phyloP scores from a whole-genome alignment of 2,888 invertebrate species.

The Eledone cirrhosa region DNA sequence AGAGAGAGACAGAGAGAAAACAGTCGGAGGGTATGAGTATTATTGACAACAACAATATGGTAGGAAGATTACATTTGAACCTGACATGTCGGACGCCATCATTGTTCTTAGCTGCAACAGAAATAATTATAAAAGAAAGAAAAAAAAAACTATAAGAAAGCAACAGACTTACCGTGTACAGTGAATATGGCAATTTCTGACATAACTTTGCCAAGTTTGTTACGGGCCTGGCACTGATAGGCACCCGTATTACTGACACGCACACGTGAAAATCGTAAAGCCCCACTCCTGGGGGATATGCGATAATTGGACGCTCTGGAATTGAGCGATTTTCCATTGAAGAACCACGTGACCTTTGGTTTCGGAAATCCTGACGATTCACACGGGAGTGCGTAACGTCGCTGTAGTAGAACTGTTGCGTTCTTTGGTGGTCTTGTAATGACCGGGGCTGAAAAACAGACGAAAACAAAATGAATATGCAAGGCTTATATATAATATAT shows the following conservation, averaged over 20 bases:
- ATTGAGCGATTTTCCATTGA: constrained; percentile 37
- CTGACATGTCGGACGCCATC: too few relatives aligned
- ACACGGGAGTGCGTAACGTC: constrained; percentile 48
- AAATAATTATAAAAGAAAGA: too few relatives aligned
- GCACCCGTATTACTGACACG: constrained; percentile 46
- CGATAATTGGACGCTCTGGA: constrained; percentile 43
- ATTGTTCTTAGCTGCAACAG: too few relatives aligned
- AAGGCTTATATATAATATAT: too few relatives aligned
- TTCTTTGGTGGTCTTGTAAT: constrained; percentile 52
- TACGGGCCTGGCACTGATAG: constrained; percentile 52
- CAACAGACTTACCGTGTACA: constrained; percentile 53
- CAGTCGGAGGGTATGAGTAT: too few relatives aligned
- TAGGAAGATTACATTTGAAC: too few relatives aligned
- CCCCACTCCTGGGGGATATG: constrained; percentile 43
- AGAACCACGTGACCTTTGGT: constrained; percentile 47
- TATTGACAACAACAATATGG: too few relatives aligned
- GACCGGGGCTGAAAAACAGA: constrained; percentile 43
- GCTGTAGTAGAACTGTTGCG: constrained; percentile 47
- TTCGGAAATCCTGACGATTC: constrained; percentile 42
- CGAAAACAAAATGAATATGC: too few relatives aligned
- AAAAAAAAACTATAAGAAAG: too few relatives aligned
- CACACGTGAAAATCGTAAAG: constrained; percentile 49
- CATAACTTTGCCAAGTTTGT: constrained; percentile 37
- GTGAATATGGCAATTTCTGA: constrained; percentile 46
- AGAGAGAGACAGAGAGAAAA: too few relatives aligned